phyloP scores from a whole-genome alignment of 1,140 invertebrate genomes.

The Atta colombica region DNA sequence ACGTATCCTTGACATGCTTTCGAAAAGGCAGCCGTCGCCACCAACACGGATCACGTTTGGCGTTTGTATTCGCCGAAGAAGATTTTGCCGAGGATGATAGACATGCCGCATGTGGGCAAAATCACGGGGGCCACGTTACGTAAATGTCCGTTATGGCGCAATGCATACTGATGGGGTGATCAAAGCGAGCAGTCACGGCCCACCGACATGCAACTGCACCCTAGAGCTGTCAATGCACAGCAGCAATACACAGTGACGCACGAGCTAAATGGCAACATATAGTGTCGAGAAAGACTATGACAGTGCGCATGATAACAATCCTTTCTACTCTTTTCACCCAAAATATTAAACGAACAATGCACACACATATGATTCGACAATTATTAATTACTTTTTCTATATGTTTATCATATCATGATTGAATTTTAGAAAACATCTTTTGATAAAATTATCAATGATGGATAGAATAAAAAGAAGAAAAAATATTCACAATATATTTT shows the following conservation, averaged over 20 bases:
- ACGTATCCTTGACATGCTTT: slow-evolving; percentile 56
- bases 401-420: neutral
- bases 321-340: neutral
- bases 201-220: neutral
- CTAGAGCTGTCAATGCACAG: slow-evolving; percentile 24
- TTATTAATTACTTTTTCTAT: neutral
- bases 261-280: neutral
- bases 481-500: neutral
- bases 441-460: neutral
- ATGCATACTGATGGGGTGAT: slow-evolving; percentile 58
- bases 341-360: neutral
- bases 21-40: slow-evolving; percentile 17
- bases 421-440: neutral
- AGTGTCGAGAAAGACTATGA: neutral
- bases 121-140: slow-evolving; percentile 46
- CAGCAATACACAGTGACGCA: neutral
- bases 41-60: slow-evolving; percentile 21
- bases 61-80: slow-evolving; percentile 19
- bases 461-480: neutral
- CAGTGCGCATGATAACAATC: neutral
- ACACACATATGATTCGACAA: neutral
- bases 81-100: slow-evolving; percentile 45
- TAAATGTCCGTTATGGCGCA: slow-evolving; percentile 52
- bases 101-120: slow-evolving; percentile 28
- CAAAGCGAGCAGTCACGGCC: slow-evolving; percentile 36